Evolutionary conservation across 2,888 invertebrate genomes (phyloP).

Genomic region (Drosophila lutescens): DNA sequence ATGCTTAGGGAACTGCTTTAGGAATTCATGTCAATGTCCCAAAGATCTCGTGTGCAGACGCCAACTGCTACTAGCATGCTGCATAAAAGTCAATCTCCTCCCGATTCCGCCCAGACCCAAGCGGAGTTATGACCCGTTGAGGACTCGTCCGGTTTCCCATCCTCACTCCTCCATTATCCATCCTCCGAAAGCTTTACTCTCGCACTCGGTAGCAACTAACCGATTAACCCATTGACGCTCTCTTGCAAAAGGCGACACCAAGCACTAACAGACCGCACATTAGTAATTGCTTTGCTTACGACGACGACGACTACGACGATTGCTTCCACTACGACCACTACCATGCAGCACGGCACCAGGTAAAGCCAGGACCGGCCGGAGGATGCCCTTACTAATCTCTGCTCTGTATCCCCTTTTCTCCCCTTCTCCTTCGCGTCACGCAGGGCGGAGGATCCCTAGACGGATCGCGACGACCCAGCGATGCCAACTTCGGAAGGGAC

Average conservation of each 20-base stretch:
- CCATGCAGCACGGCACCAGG: constrained; percentile 62
- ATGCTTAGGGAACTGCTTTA: no score
- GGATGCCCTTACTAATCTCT: constrained; percentile 9
- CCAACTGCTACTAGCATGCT: background rate
- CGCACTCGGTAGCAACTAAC: constrained; percentile 34
- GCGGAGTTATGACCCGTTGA: constrained; percentile 33
- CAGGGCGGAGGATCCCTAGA: constrained; percentile 79
- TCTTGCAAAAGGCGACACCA: constrained; percentile 75
- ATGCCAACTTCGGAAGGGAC: constrained; percentile 84
- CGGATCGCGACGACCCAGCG: constrained; percentile 83
- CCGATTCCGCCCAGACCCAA: constrained; percentile 19
- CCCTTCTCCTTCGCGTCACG: background rate
- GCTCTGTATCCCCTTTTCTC: constrained; percentile 16
- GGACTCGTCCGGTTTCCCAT: constrained; percentile 7
- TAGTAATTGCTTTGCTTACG: constrained; percentile 83
- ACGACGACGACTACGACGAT: constrained; percentile 78
- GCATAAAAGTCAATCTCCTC: background rate
- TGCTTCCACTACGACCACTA: constrained; percentile 54
- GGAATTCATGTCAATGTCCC: no score
- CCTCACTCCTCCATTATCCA: background rate
- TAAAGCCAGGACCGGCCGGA: constrained; percentile 45
- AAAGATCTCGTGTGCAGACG: background rate
- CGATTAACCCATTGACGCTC: constrained; percentile 66
- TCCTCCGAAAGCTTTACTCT: constrained; percentile 40
- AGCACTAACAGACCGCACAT: constrained; percentile 81